Evolutionary conservation across 1,140 invertebrate genomes (phyloP), one percentile per base, ranked within the genome.

Genomic region (Carposina sasakii): DNA sequence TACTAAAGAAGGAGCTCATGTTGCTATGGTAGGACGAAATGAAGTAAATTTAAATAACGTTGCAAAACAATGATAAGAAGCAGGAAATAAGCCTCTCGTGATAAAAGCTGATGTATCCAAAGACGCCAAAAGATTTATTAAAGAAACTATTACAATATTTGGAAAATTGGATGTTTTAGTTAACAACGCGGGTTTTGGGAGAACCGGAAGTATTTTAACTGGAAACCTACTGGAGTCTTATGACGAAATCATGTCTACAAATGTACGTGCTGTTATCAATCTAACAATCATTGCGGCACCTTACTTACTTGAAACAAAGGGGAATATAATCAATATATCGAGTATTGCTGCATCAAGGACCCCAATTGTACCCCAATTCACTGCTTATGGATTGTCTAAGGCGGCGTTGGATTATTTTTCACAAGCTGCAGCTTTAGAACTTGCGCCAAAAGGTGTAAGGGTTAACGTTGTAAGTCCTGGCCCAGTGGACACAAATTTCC

Each of bases 361-460:
- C 3, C 13, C 26, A 16, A 19, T 26, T 8, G 20, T 2, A 23
- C 22, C 87, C 26, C 73, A 73, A 36, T 66, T 85, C 36, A 60
- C 89, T 20, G 81, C 90, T 0, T 94, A 94, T 57, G 88, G 87
- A 55, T 89, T 92, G 79, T 91, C 90, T 21, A 94, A 94, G 84
- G 85, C 93, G 24, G 93, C 93, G 4, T 66, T 97, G 1, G 94
- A 96, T 83, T 94, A 96, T 67, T 88, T 97, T 34, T 96, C 94
- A 0, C 86, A 90, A 59, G 93, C 91, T 56, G 74, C 87, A 10
- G 91, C 91, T 6, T 83, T 94, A 54, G 93, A 54, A 41, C 20
- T 54, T 10, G 40, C 45, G 2, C 15, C 41, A 4, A 13, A 31
- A n/a, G 55, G 55, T 17, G 43, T 57, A 1, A 23, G 55, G n/a